A percentile compares a stretch with the other conserved stretches of the same genome.
These are phyloP conservation scores for Harpagus bidentatus DNA, from an alignment of 2,113 vertebrate genomes.

Conservation along the genomic window DNA sequence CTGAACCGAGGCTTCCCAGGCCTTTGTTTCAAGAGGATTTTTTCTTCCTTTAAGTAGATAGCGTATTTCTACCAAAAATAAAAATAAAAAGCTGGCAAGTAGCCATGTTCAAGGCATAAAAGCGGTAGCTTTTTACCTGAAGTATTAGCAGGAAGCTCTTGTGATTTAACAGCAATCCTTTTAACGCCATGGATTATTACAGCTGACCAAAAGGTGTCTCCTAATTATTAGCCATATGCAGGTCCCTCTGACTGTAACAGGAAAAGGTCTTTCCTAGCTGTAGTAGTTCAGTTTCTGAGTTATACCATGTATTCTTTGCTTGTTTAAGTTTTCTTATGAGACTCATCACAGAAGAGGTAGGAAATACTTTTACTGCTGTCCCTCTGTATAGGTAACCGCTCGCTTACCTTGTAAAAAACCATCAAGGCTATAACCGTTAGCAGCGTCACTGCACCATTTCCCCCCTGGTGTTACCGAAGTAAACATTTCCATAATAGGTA, in stretches of 20 bases:
- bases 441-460: neutral
- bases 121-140: neutral
- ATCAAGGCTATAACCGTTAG: neutral
- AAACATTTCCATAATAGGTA: constrained; percentile 50
- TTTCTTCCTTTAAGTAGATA: neutral
- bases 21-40: neutral
- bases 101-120: neutral
- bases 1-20: neutral
- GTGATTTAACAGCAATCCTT: neutral
- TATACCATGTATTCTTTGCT: neutral
- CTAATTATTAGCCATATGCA: neutral
- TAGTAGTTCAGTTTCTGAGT: neutral
- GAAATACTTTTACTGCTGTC: neutral
- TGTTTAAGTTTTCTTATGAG: neutral
- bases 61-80: neutral
- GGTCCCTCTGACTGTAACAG: neutral
- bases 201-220: neutral
- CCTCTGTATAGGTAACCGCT: neutral
- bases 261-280: neutral
- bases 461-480: neutral
- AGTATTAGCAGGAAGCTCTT: neutral
- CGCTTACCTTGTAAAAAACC: neutral
- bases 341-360: neutral
- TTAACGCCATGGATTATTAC: neutral
- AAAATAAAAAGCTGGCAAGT: neutral